Percentiles rank a stretch among this genome's conserved stretches.
Evolutionary conservation across 2,797 vertebrate genomes (phyloP).

Genomic region (Fringilla coelebs): DNA sequence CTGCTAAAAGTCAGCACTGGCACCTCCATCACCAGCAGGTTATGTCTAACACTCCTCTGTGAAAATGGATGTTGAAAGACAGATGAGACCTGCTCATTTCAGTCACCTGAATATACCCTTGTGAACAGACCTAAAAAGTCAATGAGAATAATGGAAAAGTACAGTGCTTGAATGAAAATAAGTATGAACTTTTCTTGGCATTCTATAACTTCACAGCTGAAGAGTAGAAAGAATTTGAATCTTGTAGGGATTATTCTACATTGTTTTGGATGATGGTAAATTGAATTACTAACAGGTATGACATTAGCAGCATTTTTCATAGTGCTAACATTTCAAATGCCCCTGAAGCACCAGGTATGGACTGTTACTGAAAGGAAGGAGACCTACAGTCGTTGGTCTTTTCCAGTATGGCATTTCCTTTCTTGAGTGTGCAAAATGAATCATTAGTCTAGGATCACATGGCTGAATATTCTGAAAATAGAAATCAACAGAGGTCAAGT

Average conservation of each 20-base stretch:
- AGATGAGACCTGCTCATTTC: background rate
- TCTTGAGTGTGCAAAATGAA: background rate
- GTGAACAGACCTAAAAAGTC: background rate
- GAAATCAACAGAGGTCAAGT: background rate
- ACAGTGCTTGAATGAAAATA: background rate
- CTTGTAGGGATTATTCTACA: background rate
- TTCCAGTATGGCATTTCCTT: background rate
- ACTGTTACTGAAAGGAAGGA: background rate
- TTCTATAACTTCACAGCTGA: background rate
- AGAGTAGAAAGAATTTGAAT: background rate
- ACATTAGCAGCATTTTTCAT: background rate
- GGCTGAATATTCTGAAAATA: background rate
- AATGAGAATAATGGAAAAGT: background rate
- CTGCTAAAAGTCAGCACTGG: background rate
- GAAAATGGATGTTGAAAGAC: background rate
- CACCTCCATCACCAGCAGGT: background rate
- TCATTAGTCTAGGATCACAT: background rate
- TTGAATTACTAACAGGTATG: background rate
- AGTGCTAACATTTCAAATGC: background rate
- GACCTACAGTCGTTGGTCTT: background rate
- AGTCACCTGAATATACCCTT: background rate
- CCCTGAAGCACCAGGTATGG: background rate
- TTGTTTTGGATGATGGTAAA: background rate
- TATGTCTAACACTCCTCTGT: background rate
- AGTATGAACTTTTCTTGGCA: background rate